These are phyloP conservation scores for Numenius phaeopus DNA, from an alignment of 2,797 vertebrate species.

Conservation along the genomic window DNA sequence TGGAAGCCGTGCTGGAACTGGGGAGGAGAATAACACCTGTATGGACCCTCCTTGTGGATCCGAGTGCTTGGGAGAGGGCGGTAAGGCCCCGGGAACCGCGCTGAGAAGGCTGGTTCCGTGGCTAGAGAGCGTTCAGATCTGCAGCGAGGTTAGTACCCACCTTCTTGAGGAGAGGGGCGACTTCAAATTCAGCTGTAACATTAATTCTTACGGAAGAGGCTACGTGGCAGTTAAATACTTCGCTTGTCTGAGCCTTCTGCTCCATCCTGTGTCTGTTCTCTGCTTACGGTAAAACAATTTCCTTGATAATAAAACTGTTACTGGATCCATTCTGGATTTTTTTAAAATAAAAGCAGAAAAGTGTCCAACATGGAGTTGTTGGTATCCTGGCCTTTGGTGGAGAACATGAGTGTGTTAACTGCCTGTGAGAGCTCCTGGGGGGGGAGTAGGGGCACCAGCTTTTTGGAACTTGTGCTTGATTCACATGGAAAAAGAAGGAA, in stretches of 20 bases:
- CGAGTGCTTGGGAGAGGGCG: not conserved
- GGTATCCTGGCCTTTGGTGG: not conserved
- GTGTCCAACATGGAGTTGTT: not conserved
- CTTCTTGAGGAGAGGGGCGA: not conserved
- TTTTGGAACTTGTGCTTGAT: not conserved
- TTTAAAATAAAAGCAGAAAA: conserved; percentile 74
- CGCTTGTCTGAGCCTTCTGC: conserved; percentile 66
- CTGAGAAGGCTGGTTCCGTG: not conserved
- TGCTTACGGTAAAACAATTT: conserved; percentile 63
- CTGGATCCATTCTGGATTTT: conserved; percentile 74
- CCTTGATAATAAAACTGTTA: conserved; percentile 74
- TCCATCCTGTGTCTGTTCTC: conserved; percentile 66
- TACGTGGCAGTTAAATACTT: not conserved
- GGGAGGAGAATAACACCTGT: not conserved
- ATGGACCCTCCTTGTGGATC: not conserved
- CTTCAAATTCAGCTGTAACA: conserved; percentile 35
- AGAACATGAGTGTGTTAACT: rapidly evolving
- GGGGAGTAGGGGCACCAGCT: not conserved
- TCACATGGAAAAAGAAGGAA: rapidly evolving
- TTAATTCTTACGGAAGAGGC: conserved; percentile 20
- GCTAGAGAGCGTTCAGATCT: not conserved
- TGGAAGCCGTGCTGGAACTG: not conserved
- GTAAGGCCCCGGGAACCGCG: not conserved
- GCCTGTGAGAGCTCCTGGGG: not conserved
- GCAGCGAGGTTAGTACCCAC: conserved; percentile 21